Evolutionary conservation across 2,888 invertebrate genomes (phyloP).

Genomic region (Anthrax anthrax): DNA sequence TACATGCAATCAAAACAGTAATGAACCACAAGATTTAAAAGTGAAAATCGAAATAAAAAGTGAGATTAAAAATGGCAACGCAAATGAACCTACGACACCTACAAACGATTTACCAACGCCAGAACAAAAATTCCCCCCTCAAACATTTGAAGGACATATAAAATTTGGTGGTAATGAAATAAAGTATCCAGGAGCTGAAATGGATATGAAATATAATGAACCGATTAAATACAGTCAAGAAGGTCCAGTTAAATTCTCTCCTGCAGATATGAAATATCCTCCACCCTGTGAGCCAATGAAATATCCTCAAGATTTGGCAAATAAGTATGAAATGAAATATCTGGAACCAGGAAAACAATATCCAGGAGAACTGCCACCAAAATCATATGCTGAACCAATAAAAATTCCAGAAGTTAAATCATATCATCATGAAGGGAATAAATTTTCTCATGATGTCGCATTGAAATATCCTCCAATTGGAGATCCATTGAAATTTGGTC

Average conservation of each 20-base stretch:
- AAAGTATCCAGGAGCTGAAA: conserved; percentile 16
- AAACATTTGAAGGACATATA: conserved; percentile 17
- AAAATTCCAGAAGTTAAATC: conserved; percentile 31
- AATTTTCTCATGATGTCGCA: conserved; percentile 11
- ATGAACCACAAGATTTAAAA: conserved; percentile 57
- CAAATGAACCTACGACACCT: conserved; percentile 25
- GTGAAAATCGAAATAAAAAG: conserved; percentile 52
- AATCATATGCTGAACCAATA: conserved; percentile 19
- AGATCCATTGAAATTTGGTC: conserved; percentile 12
- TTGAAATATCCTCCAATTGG: conserved; percentile 10
- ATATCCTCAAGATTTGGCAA: conserved; percentile 8
- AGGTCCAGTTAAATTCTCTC: conserved; percentile 21
- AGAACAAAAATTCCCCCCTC: conserved; percentile 39
- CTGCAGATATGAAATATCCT: conserved; percentile 37
- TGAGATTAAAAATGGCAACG: conserved; percentile 20
- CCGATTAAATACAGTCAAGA: conserved; percentile 25
- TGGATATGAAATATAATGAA: conserved; percentile 29
- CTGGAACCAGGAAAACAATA: conserved; percentile 21
- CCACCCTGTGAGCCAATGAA: conserved; percentile 18
- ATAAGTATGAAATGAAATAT: conserved; percentile 34
- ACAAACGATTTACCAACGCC: conserved; percentile 32
- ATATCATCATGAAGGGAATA: conserved; percentile 17
- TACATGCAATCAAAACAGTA: conserved; percentile 34
- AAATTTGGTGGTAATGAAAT: conserved; percentile 14
- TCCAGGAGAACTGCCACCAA: conserved; percentile 20